Percentiles rank a stretch among this genome's conserved stretches.
Evolutionary conservation across 1,140 invertebrate species (phyloP).

Genomic region (Saccostrea echinata): DNA sequence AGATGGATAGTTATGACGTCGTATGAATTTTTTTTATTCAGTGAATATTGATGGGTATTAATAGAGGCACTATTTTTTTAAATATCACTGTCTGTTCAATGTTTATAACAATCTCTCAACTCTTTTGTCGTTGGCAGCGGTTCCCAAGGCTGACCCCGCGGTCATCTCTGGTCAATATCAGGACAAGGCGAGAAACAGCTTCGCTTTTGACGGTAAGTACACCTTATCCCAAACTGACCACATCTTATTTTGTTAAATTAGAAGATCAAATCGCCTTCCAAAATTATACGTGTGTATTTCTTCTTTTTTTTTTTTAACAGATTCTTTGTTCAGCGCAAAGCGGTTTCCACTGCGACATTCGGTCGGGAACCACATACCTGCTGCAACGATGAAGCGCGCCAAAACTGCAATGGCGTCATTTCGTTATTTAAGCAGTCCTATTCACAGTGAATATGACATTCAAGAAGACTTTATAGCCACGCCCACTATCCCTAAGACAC

Average conservation of each 20-base stretch:
- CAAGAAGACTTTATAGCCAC: constrained; percentile 70
- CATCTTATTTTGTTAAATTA: neutral
- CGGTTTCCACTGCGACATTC: constrained; percentile 67
- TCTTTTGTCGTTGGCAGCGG: neutral
- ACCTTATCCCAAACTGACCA: neutral
- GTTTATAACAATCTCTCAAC: neutral
- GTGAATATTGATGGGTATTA: too few species aligned
- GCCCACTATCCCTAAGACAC: constrained; percentile 75
- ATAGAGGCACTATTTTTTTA: neutral
- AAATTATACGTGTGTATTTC: neutral
- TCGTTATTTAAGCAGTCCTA: constrained; percentile 66
- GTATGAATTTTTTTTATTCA: too few species aligned
- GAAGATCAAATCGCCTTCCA: neutral
- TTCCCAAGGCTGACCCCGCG: neutral
- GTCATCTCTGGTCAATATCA: constrained; percentile 49
- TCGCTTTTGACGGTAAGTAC: constrained; percentile 53
- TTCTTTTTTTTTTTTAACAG: constrained; percentile 42
- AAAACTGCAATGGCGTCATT: constrained; percentile 60
- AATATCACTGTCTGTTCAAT: too few species aligned
- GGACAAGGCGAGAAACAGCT: neutral
- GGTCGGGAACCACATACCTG: constrained; percentile 70
- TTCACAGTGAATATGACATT: constrained; percentile 69
- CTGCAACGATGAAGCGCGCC: constrained; percentile 72
- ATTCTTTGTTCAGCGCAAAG: constrained; percentile 53
- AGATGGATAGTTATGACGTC: too few species aligned